Evolutionary conservation across 2,113 vertebrate species (phyloP).

Genomic region (Peucedramus taeniatus): DNA sequence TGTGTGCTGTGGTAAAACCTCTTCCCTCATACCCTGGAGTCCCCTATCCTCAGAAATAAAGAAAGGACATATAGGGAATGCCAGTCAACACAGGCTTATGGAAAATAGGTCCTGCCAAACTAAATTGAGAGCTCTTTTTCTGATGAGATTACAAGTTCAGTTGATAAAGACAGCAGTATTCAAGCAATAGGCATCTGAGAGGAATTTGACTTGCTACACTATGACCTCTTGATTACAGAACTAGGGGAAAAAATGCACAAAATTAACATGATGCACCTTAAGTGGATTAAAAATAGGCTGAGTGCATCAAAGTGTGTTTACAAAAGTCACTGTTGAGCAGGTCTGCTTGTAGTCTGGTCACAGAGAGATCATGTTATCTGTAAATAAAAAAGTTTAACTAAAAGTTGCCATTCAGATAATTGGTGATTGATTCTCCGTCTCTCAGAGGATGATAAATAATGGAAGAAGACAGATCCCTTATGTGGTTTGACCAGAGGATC

Average conservation of each 20-base stretch:
- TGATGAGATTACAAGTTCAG: slow-evolving; percentile 13
- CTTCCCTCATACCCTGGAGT: background rate
- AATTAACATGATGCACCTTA: background rate
- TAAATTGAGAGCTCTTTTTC: background rate
- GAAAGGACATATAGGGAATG: background rate
- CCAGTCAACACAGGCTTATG: background rate
- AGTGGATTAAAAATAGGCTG: slow-evolving; percentile 3
- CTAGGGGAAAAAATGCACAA: background rate
- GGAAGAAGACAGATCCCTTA: background rate
- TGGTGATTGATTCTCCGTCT: background rate
- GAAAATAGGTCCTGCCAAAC: slow-evolving; percentile 1
- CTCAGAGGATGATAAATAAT: background rate
- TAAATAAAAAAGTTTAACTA: background rate
- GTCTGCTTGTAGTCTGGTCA: background rate
- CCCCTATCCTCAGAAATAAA: background rate
- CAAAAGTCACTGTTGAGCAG: background rate
- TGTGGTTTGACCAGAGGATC: background rate
- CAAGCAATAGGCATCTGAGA: background rate
- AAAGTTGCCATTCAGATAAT: background rate
- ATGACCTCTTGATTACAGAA: background rate
- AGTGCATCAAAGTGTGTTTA: background rate
- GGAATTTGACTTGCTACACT: background rate
- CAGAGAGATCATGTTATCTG: background rate
- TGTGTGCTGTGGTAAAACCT: background rate
- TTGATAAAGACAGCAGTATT: background rate